Evolutionary conservation across 2,888 invertebrate species (phyloP), one percentile per base, ranked within the genome.

Genomic region (Eupithecia dodoneata): DNA sequence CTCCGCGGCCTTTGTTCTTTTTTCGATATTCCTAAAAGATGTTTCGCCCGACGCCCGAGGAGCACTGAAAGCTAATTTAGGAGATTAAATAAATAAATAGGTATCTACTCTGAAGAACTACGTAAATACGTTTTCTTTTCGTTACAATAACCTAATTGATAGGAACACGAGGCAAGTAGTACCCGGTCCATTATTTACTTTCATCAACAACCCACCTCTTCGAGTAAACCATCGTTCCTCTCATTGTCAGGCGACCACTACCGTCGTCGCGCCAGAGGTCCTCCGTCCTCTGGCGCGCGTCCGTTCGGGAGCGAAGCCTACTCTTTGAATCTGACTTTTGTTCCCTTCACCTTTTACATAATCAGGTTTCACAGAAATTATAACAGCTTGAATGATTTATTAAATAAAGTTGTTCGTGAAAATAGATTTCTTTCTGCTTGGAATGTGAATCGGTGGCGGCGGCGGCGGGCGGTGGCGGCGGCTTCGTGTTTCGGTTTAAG

Each of bases 281-380:
- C 45, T 49, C 4, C 7, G 1, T n/a, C 6, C 9, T 4, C 30
- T 30, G 30, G n/a, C 2, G 0, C 49, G 44, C n/a, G 10, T 85
- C 84, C 83, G 79, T 75, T 49, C 45, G 18, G 63, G 30, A 30
- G 67, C 74, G 71, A 6, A 75, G 45, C 70, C 80, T 85, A 82
- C 63, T 86, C 86, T 83, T 13, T 86, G 86, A 2, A 74, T 76
- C 81, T 79, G 80, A 82, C 82, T 84, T 85, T 86, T 82, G 10
- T 84, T 85, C 83, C 80, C 80, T 70, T 81, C 86, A 86, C 86
- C 88, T 88, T 87, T 70, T 86, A 85, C 85, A 87, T 92, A 93
- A 92, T 91, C 91, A 90, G 90, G 91, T 92, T 91, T 87, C 81
- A 87, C 85, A 88, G 87, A 90, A 92, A 91, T 92, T 92, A 90